A percentile compares a stretch with the other conserved stretches of the same genome.
Evolutionary conservation across 2,797 vertebrate genomes (phyloP).

Genomic region (Percopsis omiscomaycus): DNA sequence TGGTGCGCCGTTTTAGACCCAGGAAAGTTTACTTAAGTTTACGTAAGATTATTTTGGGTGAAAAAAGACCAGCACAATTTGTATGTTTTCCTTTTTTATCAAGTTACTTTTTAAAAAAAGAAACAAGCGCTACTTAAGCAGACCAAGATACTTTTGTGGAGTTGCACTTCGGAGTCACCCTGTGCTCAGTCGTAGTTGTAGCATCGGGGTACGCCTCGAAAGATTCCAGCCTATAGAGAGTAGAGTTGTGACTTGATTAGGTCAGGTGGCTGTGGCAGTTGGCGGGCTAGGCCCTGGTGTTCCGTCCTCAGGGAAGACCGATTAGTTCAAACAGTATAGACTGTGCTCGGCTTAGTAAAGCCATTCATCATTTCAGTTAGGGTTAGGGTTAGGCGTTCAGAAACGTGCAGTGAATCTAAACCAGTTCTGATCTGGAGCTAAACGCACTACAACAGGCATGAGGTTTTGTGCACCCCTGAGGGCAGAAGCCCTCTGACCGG

Average conservation of each 20-base stretch:
- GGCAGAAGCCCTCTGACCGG: constrained; percentile 66
- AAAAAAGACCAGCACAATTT: no score
- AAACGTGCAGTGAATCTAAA: constrained; percentile 41
- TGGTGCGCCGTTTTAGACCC: no score
- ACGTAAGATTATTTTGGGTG: no score
- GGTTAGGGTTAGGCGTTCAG: constrained; percentile 6
- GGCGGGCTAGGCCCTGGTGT: constrained; percentile 26
- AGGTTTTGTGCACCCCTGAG: constrained; percentile 47
- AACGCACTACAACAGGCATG: constrained; percentile 33
- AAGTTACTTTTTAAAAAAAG: no score
- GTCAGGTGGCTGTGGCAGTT: constrained; percentile 35
- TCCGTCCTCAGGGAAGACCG: constrained; percentile 36
- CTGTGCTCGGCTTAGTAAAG: constrained; percentile 19
- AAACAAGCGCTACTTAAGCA: no score
- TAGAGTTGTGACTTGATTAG: constrained; percentile 16
- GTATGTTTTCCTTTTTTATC: no score
- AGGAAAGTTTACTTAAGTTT: no score
- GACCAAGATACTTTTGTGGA: no score
- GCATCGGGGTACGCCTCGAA: no score
- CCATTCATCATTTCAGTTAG: constrained; percentile 43
- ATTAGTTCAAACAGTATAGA: constrained; percentile 38
- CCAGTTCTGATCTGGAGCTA: constrained; percentile 31
- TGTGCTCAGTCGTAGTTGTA: no score
- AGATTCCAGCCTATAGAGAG: constrained; percentile 15
- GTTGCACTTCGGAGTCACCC: no score